Evolutionary conservation across 1,140 invertebrate genomes (phyloP), one percentile per base, ranked within the genome.

Genomic region (Zaprionus ornatus): DNA sequence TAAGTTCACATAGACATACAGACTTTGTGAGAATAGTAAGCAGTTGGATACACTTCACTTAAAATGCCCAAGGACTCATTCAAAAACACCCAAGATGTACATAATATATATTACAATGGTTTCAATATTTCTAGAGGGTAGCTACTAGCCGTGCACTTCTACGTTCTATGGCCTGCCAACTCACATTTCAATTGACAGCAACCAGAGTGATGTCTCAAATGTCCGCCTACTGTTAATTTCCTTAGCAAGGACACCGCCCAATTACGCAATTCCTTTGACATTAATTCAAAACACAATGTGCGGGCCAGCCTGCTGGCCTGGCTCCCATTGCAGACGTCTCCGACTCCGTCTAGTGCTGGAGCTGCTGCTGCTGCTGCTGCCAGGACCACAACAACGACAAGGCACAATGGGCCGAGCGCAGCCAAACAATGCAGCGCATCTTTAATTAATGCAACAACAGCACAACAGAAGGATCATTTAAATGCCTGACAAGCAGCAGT

Each of bases 361-460:
- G n/a, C 9, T 56, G 29, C 12, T 13, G 32, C 6, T 40, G 32
- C 9, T 61, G 29, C 25, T 13, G 29, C 62, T 48, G 40, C 23
- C 64, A 75, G 59, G 40, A 64, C 42, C 60, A 64, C 45, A 59
- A 32, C 21, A 29, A 35, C 27, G 27, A 29, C 40, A 40, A 42
- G 56, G 45, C 62, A 52, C 52, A 67, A 57, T 71, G 40, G 59
- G 17, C 42, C 4, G 42, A 45, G 45, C 25, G 40, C 29, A 48
- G 50, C 55, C 67, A 72, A 79, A 70, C 76, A 81, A 78, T 78
- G 78, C 69, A 63, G 73, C 64, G 67, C 75, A 81, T 82, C 79
- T 81, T 82, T 82, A 82, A 81, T 83, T 81, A 83, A 79, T 84
- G 72, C 61, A 79, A 50, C 62, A 74, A 66, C 48, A 55, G 57